phyloP scores from a whole-genome alignment of 2,797 vertebrate genomes.

The Myotis planiceps region DNA sequence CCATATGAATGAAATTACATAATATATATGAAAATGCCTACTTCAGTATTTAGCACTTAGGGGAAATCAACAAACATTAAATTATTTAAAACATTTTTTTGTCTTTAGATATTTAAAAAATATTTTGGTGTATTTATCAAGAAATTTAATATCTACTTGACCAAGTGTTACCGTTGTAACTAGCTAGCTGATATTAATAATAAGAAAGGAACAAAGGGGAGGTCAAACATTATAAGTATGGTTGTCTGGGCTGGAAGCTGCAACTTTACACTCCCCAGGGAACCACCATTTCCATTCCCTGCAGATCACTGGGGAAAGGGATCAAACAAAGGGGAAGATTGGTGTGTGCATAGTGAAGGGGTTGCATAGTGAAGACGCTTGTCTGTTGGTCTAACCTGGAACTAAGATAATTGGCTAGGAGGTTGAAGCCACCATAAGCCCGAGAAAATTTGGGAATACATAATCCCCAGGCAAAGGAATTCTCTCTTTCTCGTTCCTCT shows the following conservation, averaged over 20 bases:
- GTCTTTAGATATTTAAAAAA: conserved; percentile 23
- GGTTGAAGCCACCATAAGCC: neutral
- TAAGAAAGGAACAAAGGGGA: neutral
- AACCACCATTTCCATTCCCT: neutral
- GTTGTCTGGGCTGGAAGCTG: neutral
- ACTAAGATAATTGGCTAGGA: neutral
- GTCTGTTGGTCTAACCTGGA: neutral
- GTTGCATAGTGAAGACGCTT: neutral
- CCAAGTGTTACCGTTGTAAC: neutral
- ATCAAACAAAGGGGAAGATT: neutral
- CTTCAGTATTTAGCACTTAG: neutral
- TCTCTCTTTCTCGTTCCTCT: neutral
- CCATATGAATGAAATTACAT: neutral
- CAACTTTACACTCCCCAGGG: neutral
- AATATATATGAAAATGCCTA: neutral
- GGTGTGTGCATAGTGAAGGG: neutral
- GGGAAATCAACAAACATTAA: neutral
- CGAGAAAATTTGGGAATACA: neutral
- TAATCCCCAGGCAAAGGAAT: neutral
- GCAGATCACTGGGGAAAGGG: neutral
- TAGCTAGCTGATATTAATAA: neutral
- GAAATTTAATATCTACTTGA: neutral
- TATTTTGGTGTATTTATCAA: conserved; percentile 21
- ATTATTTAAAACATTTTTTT: conserved; percentile 56
- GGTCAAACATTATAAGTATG: neutral